These are phyloP conservation scores for Pituophis catenifer DNA, from an alignment of 2,113 vertebrate species.

Conservation along the genomic window DNA sequence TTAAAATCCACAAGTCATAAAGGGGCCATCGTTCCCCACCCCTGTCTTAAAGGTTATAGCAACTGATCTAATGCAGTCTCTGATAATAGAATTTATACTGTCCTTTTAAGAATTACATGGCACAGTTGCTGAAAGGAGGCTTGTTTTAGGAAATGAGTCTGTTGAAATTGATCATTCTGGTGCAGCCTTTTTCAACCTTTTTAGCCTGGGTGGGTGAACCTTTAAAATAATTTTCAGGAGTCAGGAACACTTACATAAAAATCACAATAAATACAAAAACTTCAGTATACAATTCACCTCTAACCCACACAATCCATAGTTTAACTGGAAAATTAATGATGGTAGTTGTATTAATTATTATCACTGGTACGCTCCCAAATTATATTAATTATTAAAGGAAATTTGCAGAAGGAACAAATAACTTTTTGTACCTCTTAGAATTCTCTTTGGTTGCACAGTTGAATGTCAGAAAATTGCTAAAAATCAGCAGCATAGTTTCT, in stretches of 20 bases:
- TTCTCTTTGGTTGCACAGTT: not conserved
- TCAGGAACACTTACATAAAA: not conserved
- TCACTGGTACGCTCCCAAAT: not conserved
- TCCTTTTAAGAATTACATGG: not conserved
- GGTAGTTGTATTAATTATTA: not conserved
- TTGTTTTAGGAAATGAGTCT: not conserved
- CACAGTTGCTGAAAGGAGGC: not conserved
- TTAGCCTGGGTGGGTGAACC: not conserved
- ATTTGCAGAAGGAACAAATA: not conserved
- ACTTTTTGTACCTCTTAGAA: not conserved
- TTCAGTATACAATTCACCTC: not conserved
- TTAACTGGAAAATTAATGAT: not conserved
- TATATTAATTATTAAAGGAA: not conserved
- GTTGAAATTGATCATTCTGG: not conserved
- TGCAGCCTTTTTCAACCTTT: not conserved
- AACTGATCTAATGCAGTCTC: not conserved
- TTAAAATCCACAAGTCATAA: not conserved
- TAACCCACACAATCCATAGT: not conserved
- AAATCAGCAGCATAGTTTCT: not conserved
- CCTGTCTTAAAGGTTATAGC: not conserved
- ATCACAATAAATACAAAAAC: not conserved
- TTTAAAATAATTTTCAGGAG: not conserved
- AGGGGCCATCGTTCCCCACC: not conserved
- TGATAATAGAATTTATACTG: not conserved
- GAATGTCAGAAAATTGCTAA: not conserved